A percentile compares a stretch with the other conserved stretches of the same genome.
Conservation (phyloP, 2,113 vertebrate species). For the Paracanthobrama guichenoti region DNA sequence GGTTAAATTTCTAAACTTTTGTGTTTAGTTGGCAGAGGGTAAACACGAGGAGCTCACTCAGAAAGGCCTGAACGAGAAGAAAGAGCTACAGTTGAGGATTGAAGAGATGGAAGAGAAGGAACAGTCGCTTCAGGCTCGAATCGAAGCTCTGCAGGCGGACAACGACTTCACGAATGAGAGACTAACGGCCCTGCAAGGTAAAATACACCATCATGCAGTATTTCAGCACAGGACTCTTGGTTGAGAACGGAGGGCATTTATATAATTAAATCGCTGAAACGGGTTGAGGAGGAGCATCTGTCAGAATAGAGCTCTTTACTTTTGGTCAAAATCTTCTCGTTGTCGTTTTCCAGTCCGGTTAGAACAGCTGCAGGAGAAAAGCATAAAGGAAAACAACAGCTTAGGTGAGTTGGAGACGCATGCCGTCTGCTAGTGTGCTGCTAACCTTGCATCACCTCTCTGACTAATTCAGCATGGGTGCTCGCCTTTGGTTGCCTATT, state of each 20-base stretch:
- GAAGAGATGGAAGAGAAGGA: slow-evolving; percentile 99
- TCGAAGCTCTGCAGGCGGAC: slow-evolving; percentile 96
- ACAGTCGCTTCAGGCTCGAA: slow-evolving; percentile 95
- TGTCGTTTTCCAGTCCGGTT: slow-evolving; percentile 93
- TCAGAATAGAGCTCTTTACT: slow-evolving; percentile 16
- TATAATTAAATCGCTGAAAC: too few species aligned
- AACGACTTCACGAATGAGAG: slow-evolving; percentile 98
- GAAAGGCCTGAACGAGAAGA: slow-evolving; percentile 90
- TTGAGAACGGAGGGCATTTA: too few species aligned
- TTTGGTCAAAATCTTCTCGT: slow-evolving; percentile 80
- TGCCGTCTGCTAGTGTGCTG: slow-evolving; percentile 19
- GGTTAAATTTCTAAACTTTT: background rate
- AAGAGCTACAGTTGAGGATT: slow-evolving; percentile 89
- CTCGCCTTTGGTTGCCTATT: slow-evolving; percentile 48
- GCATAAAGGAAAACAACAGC: slow-evolving; percentile 95
- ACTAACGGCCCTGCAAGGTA: slow-evolving; percentile 94
- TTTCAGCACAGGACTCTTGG: background rate
- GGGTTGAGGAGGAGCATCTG: background rate
- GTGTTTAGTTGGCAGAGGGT: slow-evolving; percentile 83
- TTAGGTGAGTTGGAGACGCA: slow-evolving; percentile 85
- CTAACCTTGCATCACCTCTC: slow-evolving; percentile 60
- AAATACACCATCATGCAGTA: background rate
- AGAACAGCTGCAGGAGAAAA: slow-evolving; percentile 98
- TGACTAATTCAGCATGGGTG: slow-evolving; percentile 59
- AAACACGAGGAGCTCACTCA: slow-evolving; percentile 93